Conservation (phyloP, 2,113 vertebrate genomes). For the Protobothrops flavoviridis region DNA sequence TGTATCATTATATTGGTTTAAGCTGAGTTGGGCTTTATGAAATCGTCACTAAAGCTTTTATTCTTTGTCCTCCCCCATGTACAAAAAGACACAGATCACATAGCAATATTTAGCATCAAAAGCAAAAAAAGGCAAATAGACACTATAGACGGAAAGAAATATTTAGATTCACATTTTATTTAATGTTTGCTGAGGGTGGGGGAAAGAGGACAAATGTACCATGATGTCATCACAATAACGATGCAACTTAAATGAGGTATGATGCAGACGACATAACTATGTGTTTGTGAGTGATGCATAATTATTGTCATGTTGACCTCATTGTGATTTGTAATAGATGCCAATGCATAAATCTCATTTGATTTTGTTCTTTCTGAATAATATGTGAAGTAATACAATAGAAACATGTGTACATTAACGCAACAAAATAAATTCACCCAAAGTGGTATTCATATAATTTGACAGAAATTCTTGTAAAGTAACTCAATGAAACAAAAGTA, state of each 20-base stretch:
- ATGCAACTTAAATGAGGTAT: neutral
- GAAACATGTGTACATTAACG: neutral
- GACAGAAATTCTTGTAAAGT: neutral
- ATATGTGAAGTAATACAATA: neutral
- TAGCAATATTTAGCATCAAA: neutral
- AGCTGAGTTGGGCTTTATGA: neutral
- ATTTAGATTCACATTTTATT: neutral
- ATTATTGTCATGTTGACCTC: neutral
- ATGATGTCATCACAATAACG: neutral
- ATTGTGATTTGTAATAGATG: neutral
- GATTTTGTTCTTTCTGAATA: neutral
- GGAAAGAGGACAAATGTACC: neutral
- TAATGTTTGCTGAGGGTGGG: neutral
- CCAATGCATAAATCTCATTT: neutral
- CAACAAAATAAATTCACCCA: neutral
- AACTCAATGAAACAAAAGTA: neutral
- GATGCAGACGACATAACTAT: neutral
- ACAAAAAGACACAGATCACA: neutral
- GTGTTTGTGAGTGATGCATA: neutral
- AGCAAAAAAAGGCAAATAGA: constrained; percentile 31
- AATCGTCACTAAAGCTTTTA: constrained; percentile 8
- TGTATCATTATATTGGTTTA: constrained; percentile 13
- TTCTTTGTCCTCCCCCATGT: neutral
- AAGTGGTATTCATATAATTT: neutral
- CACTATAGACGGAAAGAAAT: neutral